Evolutionary conservation across 2,797 vertebrate species (phyloP).

Genomic region (Xyrichtys novacula): DNA sequence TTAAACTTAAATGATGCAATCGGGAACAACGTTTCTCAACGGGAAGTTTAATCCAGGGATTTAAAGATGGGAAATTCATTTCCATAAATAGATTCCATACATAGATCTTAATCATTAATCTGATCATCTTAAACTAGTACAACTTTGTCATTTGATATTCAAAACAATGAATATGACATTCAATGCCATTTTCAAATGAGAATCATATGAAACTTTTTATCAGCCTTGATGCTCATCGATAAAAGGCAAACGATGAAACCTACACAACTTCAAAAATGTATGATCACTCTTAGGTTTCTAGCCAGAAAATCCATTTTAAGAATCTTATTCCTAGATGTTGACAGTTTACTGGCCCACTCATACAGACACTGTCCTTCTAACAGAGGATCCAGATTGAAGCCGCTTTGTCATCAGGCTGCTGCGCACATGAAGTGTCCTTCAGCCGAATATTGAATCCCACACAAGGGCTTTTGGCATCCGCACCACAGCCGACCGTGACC

Average conservation of each 20-base stretch:
- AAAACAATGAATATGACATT: no score
- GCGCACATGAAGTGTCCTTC: slow-evolving; percentile 25
- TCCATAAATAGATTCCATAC: no score
- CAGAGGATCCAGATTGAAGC: slow-evolving; percentile 16
- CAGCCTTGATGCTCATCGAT: background rate
- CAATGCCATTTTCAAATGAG: no score
- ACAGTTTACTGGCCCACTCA: background rate
- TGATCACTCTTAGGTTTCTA: background rate
- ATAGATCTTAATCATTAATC: no score
- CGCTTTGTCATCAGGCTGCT: slow-evolving; percentile 19
- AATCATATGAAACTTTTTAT: background rate
- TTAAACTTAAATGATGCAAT: background rate
- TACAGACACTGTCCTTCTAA: slow-evolving; percentile 29
- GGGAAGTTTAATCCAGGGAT: no score
- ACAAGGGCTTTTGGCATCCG: background rate
- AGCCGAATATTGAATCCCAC: slow-evolving; percentile 28
- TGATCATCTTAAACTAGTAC: no score
- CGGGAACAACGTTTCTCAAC: background rate
- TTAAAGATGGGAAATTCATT: no score
- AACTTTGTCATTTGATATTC: no score
- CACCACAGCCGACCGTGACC: slow-evolving; percentile 5
- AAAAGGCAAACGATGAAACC: background rate
- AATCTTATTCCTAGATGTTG: slow-evolving; percentile 11
- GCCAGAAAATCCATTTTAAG: background rate
- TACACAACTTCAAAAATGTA: no score